Base-by-base conservation (phyloP, 2,888 invertebrate genomes). In the Xestia c-nigrum region DNA sequence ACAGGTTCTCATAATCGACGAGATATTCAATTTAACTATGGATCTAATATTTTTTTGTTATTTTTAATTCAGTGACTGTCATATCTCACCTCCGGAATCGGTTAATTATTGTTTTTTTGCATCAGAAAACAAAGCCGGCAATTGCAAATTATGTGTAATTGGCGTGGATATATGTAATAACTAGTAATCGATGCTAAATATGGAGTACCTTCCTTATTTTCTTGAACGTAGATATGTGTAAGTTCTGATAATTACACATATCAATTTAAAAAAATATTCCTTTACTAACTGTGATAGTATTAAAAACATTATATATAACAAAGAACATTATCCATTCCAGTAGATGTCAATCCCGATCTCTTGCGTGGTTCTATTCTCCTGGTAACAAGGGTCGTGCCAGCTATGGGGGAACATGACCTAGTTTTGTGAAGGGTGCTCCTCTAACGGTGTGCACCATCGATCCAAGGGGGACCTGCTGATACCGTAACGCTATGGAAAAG, bases 381-480 rank as follows among this genome's bases (percentile, higher is more conserved):
- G 91, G 94, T 93, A 93, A 84, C 92, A 90, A 92, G 94, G 94
- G 94, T 57, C 57, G 3, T 90, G 91, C 91, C 87, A 67, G 87
- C 86, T 75, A 89, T 89, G 93, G 95, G 94, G 95, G 92, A 92
- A 89, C 91, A 90, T 96, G 96, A 96, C 96, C 96, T 93, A 96
- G 91, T 96, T 96, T 94, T 90, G 87, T 86, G 89, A 84, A 94
- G 93, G 95, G 94, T 91, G 91, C 92, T 92, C 87, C 91, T 90
- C 89, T 89, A 90, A 85, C 91, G 91, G 90, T 86, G 90, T 91
- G 88, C 92, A 92, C 93, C 95, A 96, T 95, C 96, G 96, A 96
- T 96, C 95, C 93, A 93, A 90, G 90, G 92, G 92, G 87, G 82
- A 81, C 76, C 74, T 84, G 85, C 84, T 84, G 76, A 84, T 83